Evolutionary conservation across 2,113 vertebrate genomes (phyloP).

Genomic region (Onychorhynchus coronatus): DNA sequence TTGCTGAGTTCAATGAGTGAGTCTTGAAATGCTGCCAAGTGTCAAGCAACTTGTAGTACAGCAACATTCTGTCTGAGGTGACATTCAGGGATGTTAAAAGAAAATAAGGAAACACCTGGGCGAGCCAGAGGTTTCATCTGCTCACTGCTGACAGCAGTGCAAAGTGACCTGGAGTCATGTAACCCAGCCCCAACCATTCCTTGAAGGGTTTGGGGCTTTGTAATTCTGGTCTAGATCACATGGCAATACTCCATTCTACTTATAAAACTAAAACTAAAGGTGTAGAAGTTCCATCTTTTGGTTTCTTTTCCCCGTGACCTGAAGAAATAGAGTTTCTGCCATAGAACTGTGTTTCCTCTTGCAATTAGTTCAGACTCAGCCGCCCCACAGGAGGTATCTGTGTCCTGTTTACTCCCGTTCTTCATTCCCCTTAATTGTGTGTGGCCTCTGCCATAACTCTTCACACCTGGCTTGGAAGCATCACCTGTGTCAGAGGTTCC

Average conservation of each 20-base stretch:
- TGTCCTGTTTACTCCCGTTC: background rate
- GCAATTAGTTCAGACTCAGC: background rate
- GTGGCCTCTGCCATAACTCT: background rate
- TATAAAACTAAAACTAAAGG: background rate
- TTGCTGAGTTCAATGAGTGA: background rate
- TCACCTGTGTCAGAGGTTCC: background rate
- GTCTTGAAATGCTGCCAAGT: background rate
- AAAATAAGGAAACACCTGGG: background rate
- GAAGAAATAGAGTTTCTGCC: background rate
- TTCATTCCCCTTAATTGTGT: accelerated
- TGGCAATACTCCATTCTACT: background rate
- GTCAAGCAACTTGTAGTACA: background rate
- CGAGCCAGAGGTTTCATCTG: background rate
- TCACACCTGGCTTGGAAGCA: background rate
- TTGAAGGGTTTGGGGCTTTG: background rate
- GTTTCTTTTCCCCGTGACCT: background rate
- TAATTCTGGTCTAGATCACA: background rate
- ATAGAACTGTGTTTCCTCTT: background rate
- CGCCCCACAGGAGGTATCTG: background rate
- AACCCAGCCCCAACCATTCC: background rate
- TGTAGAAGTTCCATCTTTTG: background rate
- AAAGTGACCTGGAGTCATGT: background rate
- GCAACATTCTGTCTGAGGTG: background rate
- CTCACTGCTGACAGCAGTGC: background rate
- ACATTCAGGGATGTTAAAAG: background rate